Conservation (phyloP, 1,140 invertebrate species). For the Periplaneta americana region DNA sequence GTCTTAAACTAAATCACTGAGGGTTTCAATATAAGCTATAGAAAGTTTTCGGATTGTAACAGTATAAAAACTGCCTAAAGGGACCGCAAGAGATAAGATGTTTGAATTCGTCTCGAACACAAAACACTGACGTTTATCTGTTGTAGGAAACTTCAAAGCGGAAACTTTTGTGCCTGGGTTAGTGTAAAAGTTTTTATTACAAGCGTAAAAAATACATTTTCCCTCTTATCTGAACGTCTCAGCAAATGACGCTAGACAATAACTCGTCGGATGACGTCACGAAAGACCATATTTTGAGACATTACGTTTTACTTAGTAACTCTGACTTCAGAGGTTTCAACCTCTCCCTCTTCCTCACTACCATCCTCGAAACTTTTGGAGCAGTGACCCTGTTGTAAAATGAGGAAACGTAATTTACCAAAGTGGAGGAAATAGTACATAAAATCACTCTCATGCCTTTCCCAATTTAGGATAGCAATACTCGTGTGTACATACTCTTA, state of each 20-base stretch:
- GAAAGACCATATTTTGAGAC: neutral
- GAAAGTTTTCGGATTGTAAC: neutral
- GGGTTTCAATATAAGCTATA: neutral
- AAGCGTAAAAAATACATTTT: neutral
- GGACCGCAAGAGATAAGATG: neutral
- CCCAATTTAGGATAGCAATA: too few species aligned
- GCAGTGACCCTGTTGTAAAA: too few species aligned
- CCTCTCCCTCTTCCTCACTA: too few species aligned
- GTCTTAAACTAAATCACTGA: neutral
- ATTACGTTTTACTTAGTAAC: neutral
- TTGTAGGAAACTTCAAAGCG: neutral
- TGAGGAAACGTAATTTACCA: too few species aligned
- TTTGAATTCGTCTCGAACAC: neutral
- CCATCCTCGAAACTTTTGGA: too few species aligned
- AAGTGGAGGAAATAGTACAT: too few species aligned
- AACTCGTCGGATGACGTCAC: neutral
- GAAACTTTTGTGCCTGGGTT: neutral
- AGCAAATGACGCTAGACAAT: neutral
- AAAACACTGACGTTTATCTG: neutral
- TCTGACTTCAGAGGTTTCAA: neutral
- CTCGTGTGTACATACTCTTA: too few species aligned
- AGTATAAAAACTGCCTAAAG: neutral
- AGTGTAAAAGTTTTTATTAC: neutral
- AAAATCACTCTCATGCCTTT: too few species aligned
- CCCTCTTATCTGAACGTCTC: neutral